phyloP scores from a whole-genome alignment of 2,113 vertebrate species.

The Cyanoramphus novaezelandiae region DNA sequence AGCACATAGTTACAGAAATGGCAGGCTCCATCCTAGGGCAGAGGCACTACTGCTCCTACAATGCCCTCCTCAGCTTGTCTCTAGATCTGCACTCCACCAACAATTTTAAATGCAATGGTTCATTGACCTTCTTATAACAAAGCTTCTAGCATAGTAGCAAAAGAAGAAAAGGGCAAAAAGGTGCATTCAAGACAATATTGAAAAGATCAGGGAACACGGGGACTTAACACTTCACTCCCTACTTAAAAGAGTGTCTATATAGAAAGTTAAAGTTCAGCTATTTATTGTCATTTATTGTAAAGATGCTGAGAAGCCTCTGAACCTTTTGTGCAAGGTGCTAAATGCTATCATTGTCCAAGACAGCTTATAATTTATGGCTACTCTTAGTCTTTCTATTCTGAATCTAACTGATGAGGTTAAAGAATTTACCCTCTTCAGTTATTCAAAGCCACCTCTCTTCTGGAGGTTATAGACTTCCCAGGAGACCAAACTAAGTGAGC shows the following conservation, averaged over 20 bases:
- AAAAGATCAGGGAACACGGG: not conserved
- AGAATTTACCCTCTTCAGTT: not conserved
- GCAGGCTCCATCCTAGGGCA: not conserved
- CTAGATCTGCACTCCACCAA: not conserved
- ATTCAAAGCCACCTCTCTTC: not conserved
- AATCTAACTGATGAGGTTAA: not conserved
- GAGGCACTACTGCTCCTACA: not conserved
- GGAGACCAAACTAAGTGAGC: not conserved
- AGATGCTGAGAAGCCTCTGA: not conserved
- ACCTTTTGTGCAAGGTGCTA: not conserved
- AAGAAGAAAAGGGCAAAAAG: not conserved
- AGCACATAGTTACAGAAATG: slow-evolving; percentile 2
- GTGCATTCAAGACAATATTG: not conserved
- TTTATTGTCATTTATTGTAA: not conserved
- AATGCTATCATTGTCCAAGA: not conserved
- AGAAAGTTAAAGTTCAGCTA: not conserved
- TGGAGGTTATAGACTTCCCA: not conserved
- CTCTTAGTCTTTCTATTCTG: not conserved
- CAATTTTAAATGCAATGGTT: not conserved
- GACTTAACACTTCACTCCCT: not conserved
- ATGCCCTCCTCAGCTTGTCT: slow-evolving; percentile 15
- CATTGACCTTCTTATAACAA: not conserved
- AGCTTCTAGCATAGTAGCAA: not conserved
- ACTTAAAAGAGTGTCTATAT: not conserved
- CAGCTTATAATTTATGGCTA: not conserved